These are phyloP conservation scores for Drosophila niveifrons DNA, from an alignment of 2,888 invertebrate genomes.

Conservation along the genomic window DNA sequence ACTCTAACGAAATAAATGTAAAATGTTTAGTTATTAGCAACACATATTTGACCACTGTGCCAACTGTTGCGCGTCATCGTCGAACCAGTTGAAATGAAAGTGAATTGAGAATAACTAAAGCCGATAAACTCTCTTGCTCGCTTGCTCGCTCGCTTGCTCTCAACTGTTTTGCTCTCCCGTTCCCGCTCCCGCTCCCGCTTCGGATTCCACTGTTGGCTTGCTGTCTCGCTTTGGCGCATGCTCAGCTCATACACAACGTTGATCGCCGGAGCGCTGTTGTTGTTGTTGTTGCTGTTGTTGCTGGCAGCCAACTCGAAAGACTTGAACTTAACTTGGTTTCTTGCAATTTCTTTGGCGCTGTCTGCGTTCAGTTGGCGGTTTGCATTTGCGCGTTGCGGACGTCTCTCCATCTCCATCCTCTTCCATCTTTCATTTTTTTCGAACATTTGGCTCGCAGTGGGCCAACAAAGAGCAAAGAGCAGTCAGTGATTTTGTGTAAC, in stretches of 20 bases:
- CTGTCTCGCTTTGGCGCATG: not conserved
- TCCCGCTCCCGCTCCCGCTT: constrained; percentile 6
- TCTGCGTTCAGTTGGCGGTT: constrained; percentile 82
- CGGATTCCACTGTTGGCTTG: not conserved
- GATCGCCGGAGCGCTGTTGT: constrained; percentile 13
- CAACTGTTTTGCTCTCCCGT: not conserved
- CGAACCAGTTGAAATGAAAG: constrained; percentile 72
- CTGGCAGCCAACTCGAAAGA: constrained; percentile 25
- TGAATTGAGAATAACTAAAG: constrained; percentile 66
- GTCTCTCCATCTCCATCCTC: constrained; percentile 48
- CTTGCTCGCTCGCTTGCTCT: not conserved
- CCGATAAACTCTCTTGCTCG: constrained; percentile 13
- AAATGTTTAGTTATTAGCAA: not conserved
- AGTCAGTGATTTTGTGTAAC: constrained; percentile 9
- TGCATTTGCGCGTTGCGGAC: constrained; percentile 77
- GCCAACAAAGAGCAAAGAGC: constrained; percentile 1
- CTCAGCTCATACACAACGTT: constrained; percentile 4
- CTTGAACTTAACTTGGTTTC: constrained; percentile 67
- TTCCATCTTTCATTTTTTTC: not conserved
- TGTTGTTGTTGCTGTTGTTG: constrained; percentile 5
- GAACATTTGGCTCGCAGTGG: constrained; percentile 17
- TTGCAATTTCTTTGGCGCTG: constrained; percentile 78
- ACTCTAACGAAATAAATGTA: not conserved
- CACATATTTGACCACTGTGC: constrained; percentile 8
- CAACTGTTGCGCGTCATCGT: constrained; percentile 28